phyloP scores from a whole-genome alignment of 2,113 vertebrate species.

The Azemiops feae region DNA sequence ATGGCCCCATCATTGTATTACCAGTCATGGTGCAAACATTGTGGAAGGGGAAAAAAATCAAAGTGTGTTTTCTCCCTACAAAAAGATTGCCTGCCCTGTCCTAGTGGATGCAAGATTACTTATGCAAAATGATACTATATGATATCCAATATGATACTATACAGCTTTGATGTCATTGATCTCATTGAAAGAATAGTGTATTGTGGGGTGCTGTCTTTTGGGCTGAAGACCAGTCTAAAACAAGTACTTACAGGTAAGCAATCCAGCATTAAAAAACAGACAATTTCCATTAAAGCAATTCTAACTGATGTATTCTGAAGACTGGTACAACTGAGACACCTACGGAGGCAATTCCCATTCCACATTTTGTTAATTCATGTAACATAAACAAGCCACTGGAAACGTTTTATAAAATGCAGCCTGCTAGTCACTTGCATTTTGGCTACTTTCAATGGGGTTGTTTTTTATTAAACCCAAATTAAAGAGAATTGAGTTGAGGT shows the following conservation, averaged over 20 bases:
- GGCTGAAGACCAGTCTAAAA: not conserved
- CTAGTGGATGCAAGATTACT: not conserved
- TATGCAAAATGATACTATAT: not conserved
- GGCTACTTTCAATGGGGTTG: conserved; percentile 35
- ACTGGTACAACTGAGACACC: not conserved
- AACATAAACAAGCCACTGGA: conserved; percentile 9
- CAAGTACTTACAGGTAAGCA: not conserved
- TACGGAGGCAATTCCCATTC: not conserved
- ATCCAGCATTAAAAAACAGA: not conserved
- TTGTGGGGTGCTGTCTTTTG: not conserved
- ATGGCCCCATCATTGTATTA: not conserved
- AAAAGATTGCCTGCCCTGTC: not conserved
- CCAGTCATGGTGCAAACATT: not conserved
- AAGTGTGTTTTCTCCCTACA: not conserved
- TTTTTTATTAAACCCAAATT: conserved; percentile 75
- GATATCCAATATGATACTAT: not conserved
- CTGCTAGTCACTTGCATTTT: conserved; percentile 48
- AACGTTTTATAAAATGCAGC: conserved; percentile 5
- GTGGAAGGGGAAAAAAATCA: not conserved
- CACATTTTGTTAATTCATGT: conserved; percentile 29
- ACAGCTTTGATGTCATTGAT: not conserved
- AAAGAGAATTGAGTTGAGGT: conserved; percentile 83
- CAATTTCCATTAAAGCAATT: not conserved
- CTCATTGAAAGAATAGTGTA: not conserved
- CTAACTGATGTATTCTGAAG: not conserved